Base-by-base conservation (phyloP, 1,140 invertebrate genomes). In the Papilio helenus region DNA sequence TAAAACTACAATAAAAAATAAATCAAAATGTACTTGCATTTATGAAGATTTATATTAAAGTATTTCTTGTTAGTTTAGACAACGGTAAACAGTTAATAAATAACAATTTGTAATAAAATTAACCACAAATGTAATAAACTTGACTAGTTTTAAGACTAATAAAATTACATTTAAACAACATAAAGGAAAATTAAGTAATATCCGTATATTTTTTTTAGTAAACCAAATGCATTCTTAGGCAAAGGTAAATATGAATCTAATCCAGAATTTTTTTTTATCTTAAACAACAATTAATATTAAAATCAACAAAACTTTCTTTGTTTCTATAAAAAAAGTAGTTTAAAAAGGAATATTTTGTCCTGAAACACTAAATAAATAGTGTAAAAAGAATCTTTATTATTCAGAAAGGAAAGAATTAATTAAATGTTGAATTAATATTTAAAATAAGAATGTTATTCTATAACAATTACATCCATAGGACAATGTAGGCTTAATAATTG, bases 81-180 rank as follows among this genome's bases (percentile, higher is more conserved):
- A 61, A 76, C 51, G 51, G 26, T 58, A 76, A 77, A 77, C 26
- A 29, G 55, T 55, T 61, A 77, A 77, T 77, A 65, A 77, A 77
- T 77, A 77, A 77, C 55, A 49, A 58, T 55, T 78, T 34, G 26
- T 23, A 74, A 81, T 81, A 79, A 79, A 81, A 81, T 81, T 79
- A 79, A 81, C 68, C 49, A 74, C 80, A 81, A 81, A 81, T 82
- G 61, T 82, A 82, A 81, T 82, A 81, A 79, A 81, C 68, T 81
- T 85, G 81, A 83, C 80, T 83, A 85, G 81, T 80, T 83, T 51
- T 49, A 72, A 29, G 74, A 76, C 51, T 76, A 76, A 82, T 5
- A 74, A 55, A 49, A 58, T 80, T 79, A 44, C 29, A 71, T 51
- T 76, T 72, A 18, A 55, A 29, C 46, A 26, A 49, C 34, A 18